Percentiles rank a stretch among this genome's conserved stretches.
These are phyloP conservation scores for Ormyrus pomaceus DNA, from an alignment of 2,888 invertebrate genomes.

Conservation along the genomic window DNA sequence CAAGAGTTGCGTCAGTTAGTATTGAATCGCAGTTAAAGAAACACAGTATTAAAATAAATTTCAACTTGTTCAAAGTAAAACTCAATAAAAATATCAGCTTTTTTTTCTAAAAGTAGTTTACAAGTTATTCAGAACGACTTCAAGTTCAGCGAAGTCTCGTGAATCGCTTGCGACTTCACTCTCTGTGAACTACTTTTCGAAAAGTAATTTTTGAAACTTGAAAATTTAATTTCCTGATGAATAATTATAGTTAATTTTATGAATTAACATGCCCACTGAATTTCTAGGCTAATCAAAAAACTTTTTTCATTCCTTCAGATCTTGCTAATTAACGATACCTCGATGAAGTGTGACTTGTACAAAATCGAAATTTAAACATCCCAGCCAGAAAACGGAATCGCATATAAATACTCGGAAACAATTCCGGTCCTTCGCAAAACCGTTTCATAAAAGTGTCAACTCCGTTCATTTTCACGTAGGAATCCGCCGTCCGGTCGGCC, in stretches of 20 bases:
- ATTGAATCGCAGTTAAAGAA: too few relatives aligned
- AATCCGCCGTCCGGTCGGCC: neutral
- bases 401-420: too few relatives aligned
- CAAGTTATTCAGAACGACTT: constrained; percentile 37
- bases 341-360: too few relatives aligned
- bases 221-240: constrained; percentile 28
- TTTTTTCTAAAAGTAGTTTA: constrained; percentile 42
- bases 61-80: too few relatives aligned
- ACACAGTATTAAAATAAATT: too few relatives aligned
- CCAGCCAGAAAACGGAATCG: too few relatives aligned
- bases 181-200: constrained; percentile 32
- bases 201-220: constrained; percentile 28
- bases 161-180: constrained; percentile 34
- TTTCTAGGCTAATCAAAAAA: constrained; percentile 3
- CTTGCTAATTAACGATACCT: neutral
- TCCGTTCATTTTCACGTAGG: too few relatives aligned
- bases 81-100: constrained; percentile 27
- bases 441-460: too few relatives aligned
- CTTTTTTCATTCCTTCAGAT: constrained; percentile 4
- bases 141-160: constrained; percentile 30
- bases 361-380: too few relatives aligned
- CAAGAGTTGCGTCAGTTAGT: too few relatives aligned
- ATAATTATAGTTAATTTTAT: constrained; percentile 17
- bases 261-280: neutral
- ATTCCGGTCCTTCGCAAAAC: too few relatives aligned